Percentiles rank a stretch among this genome's conserved stretches.
Evolutionary conservation across 2,113 vertebrate genomes (phyloP).

Genomic region (Solenodon paradoxus): DNA sequence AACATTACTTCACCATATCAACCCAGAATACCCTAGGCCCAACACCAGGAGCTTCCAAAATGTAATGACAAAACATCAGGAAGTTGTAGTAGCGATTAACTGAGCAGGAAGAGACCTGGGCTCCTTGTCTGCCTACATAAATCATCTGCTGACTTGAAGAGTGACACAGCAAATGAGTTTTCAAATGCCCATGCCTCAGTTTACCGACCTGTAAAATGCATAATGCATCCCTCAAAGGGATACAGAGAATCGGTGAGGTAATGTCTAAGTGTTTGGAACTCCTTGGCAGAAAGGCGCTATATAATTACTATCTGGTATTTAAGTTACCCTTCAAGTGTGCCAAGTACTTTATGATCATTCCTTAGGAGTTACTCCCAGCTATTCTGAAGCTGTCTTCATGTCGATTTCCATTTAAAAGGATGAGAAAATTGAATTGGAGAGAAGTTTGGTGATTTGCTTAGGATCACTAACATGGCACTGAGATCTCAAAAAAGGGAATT

Average conservation of each 20-base stretch:
- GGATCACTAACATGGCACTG: not conserved
- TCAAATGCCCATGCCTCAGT: conserved; percentile 51
- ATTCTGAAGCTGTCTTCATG: conserved; percentile 39
- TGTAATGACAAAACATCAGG: not conserved
- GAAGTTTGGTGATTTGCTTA: not conserved
- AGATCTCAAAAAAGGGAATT: conserved; percentile 25
- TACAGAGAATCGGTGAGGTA: conserved; percentile 67
- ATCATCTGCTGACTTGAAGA: conserved; percentile 31
- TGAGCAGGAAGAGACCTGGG: not conserved
- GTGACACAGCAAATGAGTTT: conserved; percentile 33
- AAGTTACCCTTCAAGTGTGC: conserved; percentile 64
- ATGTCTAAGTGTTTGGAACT: conserved; percentile 67
- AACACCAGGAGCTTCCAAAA: not conserved
- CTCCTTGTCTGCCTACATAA: conserved; percentile 12
- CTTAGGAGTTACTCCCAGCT: conserved; percentile 54
- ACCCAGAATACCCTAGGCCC: not conserved
- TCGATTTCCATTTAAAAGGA: conserved; percentile 35
- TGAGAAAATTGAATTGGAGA: not conserved
- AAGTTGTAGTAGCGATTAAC: not conserved
- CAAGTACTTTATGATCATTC: conserved; percentile 71
- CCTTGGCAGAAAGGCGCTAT: conserved; percentile 72
- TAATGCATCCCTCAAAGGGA: conserved; percentile 34
- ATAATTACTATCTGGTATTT: conserved; percentile 76
- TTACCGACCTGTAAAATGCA: conserved; percentile 63
- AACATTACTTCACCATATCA: not conserved